These are phyloP conservation scores for Silurus lanzhouensis DNA, from an alignment of 2,797 vertebrate species.

Conservation along the genomic window DNA sequence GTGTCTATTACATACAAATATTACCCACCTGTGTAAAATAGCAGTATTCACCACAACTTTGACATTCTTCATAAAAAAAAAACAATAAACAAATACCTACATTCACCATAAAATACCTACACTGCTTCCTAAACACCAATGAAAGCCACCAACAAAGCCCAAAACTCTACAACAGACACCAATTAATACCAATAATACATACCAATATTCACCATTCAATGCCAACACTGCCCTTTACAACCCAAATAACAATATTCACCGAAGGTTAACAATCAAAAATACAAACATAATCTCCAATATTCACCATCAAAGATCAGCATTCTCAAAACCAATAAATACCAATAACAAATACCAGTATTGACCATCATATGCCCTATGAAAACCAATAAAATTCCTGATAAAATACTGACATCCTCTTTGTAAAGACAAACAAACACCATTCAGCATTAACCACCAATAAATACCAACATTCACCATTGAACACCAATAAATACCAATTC, in stretches of 20 bases:
- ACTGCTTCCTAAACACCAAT: neutral
- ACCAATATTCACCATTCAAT: neutral
- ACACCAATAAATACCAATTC: too few relatives aligned
- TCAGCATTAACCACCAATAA: neutral
- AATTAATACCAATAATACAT: too few relatives aligned
- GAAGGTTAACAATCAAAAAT: neutral
- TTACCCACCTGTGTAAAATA: too few relatives aligned
- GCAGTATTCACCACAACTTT: neutral
- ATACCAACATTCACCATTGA: too few relatives aligned
- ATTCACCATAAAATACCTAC: neutral
- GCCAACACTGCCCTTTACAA: neutral
- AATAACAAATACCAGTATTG: neutral
- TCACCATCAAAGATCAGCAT: neutral
- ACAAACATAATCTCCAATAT: neutral
- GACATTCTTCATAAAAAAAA: neutral
- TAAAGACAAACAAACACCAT: too few relatives aligned
- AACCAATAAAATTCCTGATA: too few relatives aligned
- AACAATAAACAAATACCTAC: neutral
- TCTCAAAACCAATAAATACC: neutral
- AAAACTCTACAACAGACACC: neutral
- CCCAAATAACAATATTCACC: neutral
- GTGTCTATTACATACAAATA: neutral
- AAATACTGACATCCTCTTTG: neutral
- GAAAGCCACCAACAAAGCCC: neutral
- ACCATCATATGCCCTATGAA: too few relatives aligned